Conservation (phyloP, 2,113 vertebrate genomes). For the Callionymus lyra region DNA sequence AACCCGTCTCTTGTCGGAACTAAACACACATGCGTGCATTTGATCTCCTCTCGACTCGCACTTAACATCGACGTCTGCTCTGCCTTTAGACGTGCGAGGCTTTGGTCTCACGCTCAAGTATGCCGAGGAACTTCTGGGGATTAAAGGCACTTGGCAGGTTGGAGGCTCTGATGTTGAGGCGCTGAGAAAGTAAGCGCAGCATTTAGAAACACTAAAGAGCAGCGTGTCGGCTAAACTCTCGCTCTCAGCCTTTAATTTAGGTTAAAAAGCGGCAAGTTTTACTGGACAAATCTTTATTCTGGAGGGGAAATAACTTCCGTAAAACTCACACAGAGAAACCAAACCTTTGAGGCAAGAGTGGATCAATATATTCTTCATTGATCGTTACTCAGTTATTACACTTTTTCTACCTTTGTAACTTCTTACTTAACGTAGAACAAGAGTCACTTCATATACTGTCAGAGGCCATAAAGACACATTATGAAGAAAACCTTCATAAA, state of each 20-base stretch:
- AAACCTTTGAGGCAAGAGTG: too few species aligned
- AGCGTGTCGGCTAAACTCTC: not conserved
- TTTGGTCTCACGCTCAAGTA: conserved; percentile 46
- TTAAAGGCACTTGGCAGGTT: conserved; percentile 39
- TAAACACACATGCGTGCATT: conserved; percentile 37
- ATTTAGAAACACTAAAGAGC: conserved; percentile 13
- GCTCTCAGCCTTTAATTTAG: not conserved
- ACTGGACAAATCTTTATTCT: too few species aligned
- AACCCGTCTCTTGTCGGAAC: conserved; percentile 29
- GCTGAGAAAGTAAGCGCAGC: conserved; percentile 22
- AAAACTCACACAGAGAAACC: too few species aligned
- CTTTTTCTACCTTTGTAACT: too few species aligned
- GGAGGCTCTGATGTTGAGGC: conserved; percentile 29
- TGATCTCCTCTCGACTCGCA: conserved; percentile 38
- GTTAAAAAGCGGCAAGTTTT: too few species aligned
- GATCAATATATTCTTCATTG: too few species aligned
- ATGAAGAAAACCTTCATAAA: too few species aligned
- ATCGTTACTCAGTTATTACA: too few species aligned
- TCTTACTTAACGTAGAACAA: too few species aligned
- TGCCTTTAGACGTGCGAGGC: conserved; percentile 22
- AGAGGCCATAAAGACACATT: too few species aligned
- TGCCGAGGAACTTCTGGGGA: conserved; percentile 32
- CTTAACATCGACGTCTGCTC: conserved; percentile 50
- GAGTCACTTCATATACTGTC: too few species aligned
- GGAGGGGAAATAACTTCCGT: too few species aligned